A percentile compares a stretch with the other conserved stretches of the same genome.
Conservation (phyloP, 2,797 vertebrate species). For the Coregonus suidteri region DNA sequence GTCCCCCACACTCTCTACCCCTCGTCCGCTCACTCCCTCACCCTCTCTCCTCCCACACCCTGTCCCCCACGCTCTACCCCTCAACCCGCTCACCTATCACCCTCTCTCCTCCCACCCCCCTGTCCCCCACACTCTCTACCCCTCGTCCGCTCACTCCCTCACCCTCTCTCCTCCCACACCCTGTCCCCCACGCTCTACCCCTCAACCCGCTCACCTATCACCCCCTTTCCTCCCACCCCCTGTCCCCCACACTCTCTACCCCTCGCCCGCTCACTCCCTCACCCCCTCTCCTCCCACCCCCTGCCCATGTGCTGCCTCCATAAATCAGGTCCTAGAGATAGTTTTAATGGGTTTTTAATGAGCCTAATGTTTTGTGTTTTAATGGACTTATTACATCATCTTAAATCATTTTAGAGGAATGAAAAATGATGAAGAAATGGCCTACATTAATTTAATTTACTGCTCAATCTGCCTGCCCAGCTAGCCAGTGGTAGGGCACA, state of each 20-base stretch:
- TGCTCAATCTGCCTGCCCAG: constrained; percentile 79
- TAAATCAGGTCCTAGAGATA: constrained; percentile 86
- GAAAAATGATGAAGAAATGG: constrained; percentile 91
- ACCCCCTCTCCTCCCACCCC: not conserved
- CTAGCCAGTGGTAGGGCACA: constrained; percentile 23
- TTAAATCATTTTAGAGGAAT: constrained; percentile 91
- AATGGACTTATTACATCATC: constrained; percentile 93
- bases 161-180: not conserved
- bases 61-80: too few relatives aligned
- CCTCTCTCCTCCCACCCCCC: constrained; percentile 39
- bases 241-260: too few relatives aligned
- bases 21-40: not conserved
- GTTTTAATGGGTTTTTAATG: constrained; percentile 98
- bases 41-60: too few relatives aligned
- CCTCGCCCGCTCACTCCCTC: not conserved
- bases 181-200: not conserved
- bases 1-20: too few relatives aligned
- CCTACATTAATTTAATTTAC: constrained; percentile 91
- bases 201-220: not conserved
- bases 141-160: not conserved
- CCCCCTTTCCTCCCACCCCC: too few relatives aligned
- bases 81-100: not conserved
- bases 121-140: constrained; percentile 18
- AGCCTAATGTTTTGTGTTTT: constrained; percentile 93
- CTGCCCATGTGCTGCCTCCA: constrained; percentile 74